A percentile compares a stretch with the other conserved stretches of the same genome.
These are phyloP conservation scores for Adelges cooleyi DNA, from an alignment of 1,140 invertebrate species.

Conservation along the genomic window DNA sequence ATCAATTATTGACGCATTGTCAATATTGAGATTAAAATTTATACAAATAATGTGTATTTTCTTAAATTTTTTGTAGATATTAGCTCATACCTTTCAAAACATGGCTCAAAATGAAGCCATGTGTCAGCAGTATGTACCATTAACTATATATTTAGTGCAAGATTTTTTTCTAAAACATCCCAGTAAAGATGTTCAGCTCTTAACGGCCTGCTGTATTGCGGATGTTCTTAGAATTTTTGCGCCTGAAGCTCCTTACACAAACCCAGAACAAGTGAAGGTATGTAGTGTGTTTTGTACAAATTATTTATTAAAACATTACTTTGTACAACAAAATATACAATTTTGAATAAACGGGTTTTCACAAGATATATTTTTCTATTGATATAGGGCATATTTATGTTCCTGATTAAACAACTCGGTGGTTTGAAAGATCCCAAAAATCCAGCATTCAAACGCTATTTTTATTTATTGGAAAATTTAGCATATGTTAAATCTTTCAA, in stretches of 20 bases:
- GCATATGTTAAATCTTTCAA: conserved; percentile 98
- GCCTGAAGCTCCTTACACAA: conserved; percentile 95
- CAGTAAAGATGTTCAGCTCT: conserved; percentile 83
- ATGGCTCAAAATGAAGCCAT: conserved; percentile 91
- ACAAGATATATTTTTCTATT: conserved; percentile 39
- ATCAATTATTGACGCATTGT: too few relatives aligned
- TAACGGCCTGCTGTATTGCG: conserved; percentile 93
- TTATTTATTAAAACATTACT: background rate
- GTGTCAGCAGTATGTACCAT: conserved; percentile 83
- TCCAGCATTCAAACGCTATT: conserved; percentile 94
- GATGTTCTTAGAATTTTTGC: conserved; percentile 95
- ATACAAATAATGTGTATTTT: background rate
- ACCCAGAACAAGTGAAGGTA: conserved; percentile 78
- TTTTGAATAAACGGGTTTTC: too few relatives aligned
- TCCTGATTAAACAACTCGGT: conserved; percentile 86
- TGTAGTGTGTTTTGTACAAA: background rate
- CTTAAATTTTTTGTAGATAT: conserved; percentile 44
- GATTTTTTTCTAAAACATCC: conserved; percentile 83
- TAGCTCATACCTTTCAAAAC: conserved; percentile 87
- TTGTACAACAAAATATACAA: background rate
- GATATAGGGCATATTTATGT: conserved; percentile 86
- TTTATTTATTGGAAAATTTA: conserved; percentile 89
- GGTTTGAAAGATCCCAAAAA: conserved; percentile 93
- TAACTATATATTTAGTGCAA: conserved; percentile 86
- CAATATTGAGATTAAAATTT: too few relatives aligned